phyloP scores from a whole-genome alignment of 2,113 vertebrate species.

The Peromyscus polionotus region DNA sequence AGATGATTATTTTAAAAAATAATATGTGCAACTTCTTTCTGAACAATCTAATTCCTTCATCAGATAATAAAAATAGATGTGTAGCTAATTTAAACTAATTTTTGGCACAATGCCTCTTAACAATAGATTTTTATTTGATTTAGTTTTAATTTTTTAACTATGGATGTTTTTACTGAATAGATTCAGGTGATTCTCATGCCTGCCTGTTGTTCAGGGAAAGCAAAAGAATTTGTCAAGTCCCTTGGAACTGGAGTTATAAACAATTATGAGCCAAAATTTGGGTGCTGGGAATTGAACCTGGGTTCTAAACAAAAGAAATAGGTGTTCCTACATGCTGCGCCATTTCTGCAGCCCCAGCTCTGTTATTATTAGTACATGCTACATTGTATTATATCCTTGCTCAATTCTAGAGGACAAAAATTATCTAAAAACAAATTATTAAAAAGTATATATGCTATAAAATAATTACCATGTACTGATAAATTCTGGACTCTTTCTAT shows the following conservation, averaged over 20 bases:
- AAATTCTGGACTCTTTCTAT: not conserved
- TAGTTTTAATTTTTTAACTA: not conserved
- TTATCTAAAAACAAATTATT: not conserved
- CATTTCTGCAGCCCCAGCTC: too few species aligned
- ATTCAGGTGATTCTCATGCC: not conserved
- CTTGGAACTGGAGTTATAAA: not conserved
- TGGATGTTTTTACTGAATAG: not conserved
- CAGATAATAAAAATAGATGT: not conserved
- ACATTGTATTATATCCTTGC: not conserved
- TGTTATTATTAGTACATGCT: not conserved
- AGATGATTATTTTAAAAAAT: not conserved
- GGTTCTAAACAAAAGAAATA: too few species aligned
- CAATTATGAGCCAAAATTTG: not conserved
- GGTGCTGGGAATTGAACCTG: not conserved
- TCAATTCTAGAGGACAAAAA: not conserved
- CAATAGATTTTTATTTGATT: not conserved
- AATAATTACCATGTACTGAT: not conserved
- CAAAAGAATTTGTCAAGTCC: not conserved
- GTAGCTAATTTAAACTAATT: not conserved
- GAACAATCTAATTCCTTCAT: not conserved
- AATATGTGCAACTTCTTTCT: not conserved
- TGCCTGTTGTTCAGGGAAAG: rapidly evolving
- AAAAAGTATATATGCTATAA: not conserved
- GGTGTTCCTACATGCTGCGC: too few species aligned
- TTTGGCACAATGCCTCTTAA: not conserved